A percentile compares a stretch with the other conserved stretches of the same genome.
These are phyloP conservation scores for Athalia cordata DNA, from an alignment of 2,888 invertebrate genomes.

Conservation along the genomic window DNA sequence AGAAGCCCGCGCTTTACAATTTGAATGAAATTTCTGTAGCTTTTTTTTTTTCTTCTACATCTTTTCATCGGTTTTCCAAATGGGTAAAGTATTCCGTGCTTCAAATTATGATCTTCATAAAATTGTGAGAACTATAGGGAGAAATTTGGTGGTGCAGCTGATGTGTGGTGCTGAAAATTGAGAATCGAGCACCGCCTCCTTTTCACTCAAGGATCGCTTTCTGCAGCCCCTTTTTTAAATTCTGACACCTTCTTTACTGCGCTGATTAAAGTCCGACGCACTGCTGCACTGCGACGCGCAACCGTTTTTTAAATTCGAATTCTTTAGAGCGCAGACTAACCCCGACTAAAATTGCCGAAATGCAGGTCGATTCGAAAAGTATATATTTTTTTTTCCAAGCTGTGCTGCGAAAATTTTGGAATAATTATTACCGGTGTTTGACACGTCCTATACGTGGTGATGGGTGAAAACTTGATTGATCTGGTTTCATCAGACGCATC, in stretches of 20 bases:
- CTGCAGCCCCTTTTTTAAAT: not conserved
- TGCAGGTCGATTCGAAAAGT: too few relatives aligned
- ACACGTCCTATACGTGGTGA: too few relatives aligned
- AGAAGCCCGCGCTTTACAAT: not conserved
- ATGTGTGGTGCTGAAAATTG: too few relatives aligned
- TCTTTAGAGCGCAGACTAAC: too few relatives aligned
- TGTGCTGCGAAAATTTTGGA: too few relatives aligned
- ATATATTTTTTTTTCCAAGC: too few relatives aligned
- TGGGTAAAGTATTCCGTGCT: too few relatives aligned
- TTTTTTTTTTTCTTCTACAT: not conserved
- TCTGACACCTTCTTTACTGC: constrained; percentile 17
- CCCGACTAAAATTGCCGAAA: too few relatives aligned
- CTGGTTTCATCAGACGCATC: too few relatives aligned
- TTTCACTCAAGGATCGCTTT: not conserved
- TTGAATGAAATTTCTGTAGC: not conserved
- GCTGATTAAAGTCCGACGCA: not conserved
- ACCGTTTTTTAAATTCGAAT: not conserved
- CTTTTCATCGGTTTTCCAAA: not conserved
- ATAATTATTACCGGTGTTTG: too few relatives aligned
- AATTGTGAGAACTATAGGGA: constrained; percentile 6
- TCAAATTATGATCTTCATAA: not conserved
- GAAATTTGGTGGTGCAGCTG: not conserved
- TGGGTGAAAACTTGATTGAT: too few relatives aligned
- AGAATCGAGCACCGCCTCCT: not conserved
- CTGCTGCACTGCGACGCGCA: too few relatives aligned